Evolutionary conservation across 2,113 vertebrate genomes (phyloP), one percentile per base, ranked within the genome.

Genomic region (Dicerorhinus sumatrensis): DNA sequence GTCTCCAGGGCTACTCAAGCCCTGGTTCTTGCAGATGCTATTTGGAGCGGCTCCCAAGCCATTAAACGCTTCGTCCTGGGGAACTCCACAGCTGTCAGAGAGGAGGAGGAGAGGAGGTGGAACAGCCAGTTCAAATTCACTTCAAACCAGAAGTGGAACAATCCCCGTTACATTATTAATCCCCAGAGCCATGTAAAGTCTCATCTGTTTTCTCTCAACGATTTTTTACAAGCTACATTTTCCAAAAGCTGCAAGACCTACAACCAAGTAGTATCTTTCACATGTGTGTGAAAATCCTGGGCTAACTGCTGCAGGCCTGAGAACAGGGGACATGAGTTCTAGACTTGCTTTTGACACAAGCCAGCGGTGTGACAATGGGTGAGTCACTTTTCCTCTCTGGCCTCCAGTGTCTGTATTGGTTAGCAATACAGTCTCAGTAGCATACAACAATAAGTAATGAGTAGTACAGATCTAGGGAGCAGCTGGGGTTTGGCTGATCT

Each of bases 121-220:
- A 96, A 89, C 77, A 97, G 95, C 89, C 63, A 86, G 89, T 92
- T 96, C 85, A 96, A 93, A 97, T 93, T 97, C 93, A 83, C 89
- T 98, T 98, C 97, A 98, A 97, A 97, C 85, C 88, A 98, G 96
- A 94, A 97, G 93, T 92, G 89, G 94, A 97, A 97, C 93, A 91
- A 95, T 97, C 91, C 89, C 91, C 8, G 69, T 97, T 97, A 96
- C 80, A 94, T 98, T 98, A 97, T 97, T 94, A 95, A 96, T 96
- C 97, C 97, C 97, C 3, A 13, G 97, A 97, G 96, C 93, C 97
- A 96, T 80, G 96, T 96, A 96, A 98, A 96, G 91, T 92, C 98
- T 98, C 96, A 97, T 98, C 96, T 97, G 97, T 97, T 98, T 98
- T 97, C 93, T 98, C 93, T 97, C 96, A 97, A 89, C 8, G 39